phyloP scores from a whole-genome alignment of 1,140 invertebrate species.

The Calliopsis andreniformis region DNA sequence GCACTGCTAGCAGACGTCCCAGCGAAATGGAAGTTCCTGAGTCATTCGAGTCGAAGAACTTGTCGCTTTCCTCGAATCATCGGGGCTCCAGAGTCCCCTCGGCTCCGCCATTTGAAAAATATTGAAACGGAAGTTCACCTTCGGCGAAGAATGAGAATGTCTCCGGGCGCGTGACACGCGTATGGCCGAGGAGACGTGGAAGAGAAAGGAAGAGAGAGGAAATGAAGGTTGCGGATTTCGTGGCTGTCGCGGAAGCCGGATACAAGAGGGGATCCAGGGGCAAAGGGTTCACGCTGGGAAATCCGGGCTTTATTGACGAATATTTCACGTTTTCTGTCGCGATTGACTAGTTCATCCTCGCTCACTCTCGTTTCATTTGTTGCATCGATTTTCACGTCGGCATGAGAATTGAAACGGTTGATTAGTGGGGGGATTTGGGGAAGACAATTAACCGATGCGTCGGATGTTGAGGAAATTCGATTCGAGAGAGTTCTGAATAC shows the following conservation, averaged over 20 bases:
- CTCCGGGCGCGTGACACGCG: background rate
- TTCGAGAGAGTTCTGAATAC: too few relatives aligned
- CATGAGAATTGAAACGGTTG: too few relatives aligned
- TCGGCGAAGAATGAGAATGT: background rate
- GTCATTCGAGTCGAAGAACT: background rate
- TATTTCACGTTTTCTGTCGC: background rate
- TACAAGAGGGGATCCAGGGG: background rate
- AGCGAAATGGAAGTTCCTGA: background rate
- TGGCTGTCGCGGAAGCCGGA: background rate
- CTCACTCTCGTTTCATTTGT: background rate
- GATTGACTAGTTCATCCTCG: background rate
- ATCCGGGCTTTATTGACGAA: background rate
- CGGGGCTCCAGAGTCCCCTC: background rate
- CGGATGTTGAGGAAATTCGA: too few relatives aligned
- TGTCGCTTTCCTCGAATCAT: background rate
- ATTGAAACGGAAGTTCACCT: background rate
- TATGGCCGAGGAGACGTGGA: too few relatives aligned
- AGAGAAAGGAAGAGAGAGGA: background rate
- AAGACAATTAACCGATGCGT: too few relatives aligned
- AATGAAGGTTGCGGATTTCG: background rate
- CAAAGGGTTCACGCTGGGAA: background rate
- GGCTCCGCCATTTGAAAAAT: background rate
- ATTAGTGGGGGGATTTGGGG: too few relatives aligned
- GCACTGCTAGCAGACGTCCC: too few relatives aligned
- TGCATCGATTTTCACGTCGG: background rate